A percentile compares a stretch with the other conserved stretches of the same genome.
Conservation (phyloP, 2,113 vertebrate genomes). For the Vimba vimba region DNA sequence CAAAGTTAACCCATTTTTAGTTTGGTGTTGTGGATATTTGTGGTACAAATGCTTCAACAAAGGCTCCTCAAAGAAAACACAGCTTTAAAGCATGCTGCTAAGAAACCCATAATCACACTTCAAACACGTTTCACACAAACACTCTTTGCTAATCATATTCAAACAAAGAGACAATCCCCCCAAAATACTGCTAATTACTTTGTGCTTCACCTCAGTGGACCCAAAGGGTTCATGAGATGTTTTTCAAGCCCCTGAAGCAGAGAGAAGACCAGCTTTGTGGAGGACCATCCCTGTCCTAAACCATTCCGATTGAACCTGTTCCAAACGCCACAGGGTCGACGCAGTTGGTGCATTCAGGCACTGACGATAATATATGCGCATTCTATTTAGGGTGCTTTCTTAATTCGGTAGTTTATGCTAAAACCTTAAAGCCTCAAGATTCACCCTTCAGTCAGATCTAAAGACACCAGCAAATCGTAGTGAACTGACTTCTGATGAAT, state of each 20-base stretch:
- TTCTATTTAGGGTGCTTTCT: slow-evolving; percentile 31
- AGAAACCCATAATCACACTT: slow-evolving; percentile 10
- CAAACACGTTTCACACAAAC: background rate
- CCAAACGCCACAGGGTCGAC: slow-evolving; percentile 38
- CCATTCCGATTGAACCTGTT: slow-evolving; percentile 6
- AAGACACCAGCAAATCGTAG: background rate
- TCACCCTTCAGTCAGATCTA: background rate
- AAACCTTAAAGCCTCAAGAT: slow-evolving; percentile 31
- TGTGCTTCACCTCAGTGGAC: background rate
- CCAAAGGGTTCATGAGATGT: slow-evolving; percentile 2
- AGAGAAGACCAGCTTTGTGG: slow-evolving; percentile 6
- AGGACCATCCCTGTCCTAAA: slow-evolving; percentile 1
- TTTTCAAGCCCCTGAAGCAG: slow-evolving; percentile 19
- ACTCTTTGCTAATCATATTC: slow-evolving; percentile 11
- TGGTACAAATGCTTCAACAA: background rate
- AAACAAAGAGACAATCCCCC: slow-evolving; percentile 19
- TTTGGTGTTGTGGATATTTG: background rate
- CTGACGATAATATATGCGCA: slow-evolving; percentile 52
- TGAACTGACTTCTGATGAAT: slow-evolving; percentile 24
- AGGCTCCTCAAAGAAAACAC: background rate
- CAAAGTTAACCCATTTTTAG: background rate
- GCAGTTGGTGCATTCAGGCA: background rate
- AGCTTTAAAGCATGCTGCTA: background rate
- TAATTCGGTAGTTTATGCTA: slow-evolving; percentile 39
- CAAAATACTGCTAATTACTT: slow-evolving; percentile 23